Percentiles rank a stretch among this genome's conserved stretches.
phyloP scores from a whole-genome alignment of 2,797 vertebrate genomes.

The Caiman crocodilus region DNA sequence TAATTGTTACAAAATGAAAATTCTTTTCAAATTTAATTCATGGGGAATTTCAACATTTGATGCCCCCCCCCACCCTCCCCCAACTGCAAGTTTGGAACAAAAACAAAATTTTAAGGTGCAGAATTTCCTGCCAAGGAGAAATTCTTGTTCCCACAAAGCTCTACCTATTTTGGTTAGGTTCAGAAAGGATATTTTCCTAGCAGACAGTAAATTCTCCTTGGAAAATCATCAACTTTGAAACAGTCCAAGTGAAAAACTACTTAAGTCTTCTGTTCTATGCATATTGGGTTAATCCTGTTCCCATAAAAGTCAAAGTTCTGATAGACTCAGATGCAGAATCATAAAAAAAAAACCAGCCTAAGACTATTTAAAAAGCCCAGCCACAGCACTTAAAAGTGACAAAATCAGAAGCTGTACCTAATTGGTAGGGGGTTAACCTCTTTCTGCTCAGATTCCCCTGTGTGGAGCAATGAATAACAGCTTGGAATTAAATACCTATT shows the following conservation, averaged over 20 bases:
- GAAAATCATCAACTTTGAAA: background rate
- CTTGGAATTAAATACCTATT: rapidly evolving
- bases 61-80: no score
- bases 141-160: background rate
- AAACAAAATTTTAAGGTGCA: background rate
- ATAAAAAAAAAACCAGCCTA: background rate
- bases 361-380: background rate
- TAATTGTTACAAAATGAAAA: background rate
- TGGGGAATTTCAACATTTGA: background rate
- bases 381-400: background rate
- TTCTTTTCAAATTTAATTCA: background rate
- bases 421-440: background rate
- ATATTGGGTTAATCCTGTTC: background rate
- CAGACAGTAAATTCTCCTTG: background rate
- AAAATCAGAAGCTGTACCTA: background rate
- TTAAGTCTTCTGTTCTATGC: background rate
- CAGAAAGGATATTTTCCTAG: background rate
- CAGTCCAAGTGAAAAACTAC: background rate
- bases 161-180: background rate
- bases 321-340: background rate
- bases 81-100: background rate
- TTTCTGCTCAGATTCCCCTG: rapidly evolving
- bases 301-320: background rate
- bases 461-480: no score
- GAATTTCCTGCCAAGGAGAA: background rate